Conservation (phyloP, 1,140 invertebrate genomes). For the Temnothorax longispinosus region DNA sequence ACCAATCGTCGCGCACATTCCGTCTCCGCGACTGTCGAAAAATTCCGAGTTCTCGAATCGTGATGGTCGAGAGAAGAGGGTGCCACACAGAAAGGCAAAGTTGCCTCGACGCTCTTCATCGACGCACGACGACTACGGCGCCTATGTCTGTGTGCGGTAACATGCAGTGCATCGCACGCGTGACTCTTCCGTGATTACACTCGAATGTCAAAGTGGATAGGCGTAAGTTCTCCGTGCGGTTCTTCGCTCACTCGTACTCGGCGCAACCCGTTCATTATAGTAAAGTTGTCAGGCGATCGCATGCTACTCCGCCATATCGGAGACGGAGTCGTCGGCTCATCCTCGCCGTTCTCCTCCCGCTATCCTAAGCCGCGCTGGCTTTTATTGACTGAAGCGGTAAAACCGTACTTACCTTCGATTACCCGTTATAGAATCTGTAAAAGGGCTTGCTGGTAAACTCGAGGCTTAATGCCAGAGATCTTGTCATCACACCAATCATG, state of each 20-base stretch:
- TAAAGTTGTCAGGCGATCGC: conserved; percentile 72
- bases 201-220: conserved; percentile 68
- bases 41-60: not conserved
- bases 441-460: conserved; percentile 20
- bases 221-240: conserved; percentile 29
- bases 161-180: not conserved
- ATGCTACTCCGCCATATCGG: conserved; percentile 48
- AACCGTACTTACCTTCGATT: conserved; percentile 33
- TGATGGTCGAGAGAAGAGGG: not conserved
- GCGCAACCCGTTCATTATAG: conserved; percentile 60
- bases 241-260: not conserved
- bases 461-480: not conserved
- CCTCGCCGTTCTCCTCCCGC: conserved; percentile 23
- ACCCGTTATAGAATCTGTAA: conserved; percentile 19
- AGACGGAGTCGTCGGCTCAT: conserved; percentile 30
- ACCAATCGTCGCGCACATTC: not conserved
- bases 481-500: not conserved
- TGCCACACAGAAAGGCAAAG: not conserved
- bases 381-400: conserved; percentile 42
- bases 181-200: conserved; percentile 57
- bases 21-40: not conserved
- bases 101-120: not conserved
- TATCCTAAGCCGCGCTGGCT: conserved; percentile 1
- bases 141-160: not conserved
- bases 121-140: not conserved